Conservation (phyloP, 2,797 vertebrate genomes). For the Saxicola maurus region DNA sequence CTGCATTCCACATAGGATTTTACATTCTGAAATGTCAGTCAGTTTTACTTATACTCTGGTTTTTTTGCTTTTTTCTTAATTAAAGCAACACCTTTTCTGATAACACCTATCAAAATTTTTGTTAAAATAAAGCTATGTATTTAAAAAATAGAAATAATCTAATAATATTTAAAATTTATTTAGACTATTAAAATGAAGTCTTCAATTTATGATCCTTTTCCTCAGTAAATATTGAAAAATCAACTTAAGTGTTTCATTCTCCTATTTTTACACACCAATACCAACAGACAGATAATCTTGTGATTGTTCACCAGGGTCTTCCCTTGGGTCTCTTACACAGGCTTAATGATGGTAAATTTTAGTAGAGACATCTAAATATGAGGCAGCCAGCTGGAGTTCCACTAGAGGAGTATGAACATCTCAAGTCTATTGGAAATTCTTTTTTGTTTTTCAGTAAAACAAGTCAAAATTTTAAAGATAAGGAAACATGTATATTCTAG, state of each 20-base stretch:
- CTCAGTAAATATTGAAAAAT: background rate
- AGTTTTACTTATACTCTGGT: background rate
- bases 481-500: background rate
- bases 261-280: background rate
- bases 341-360: background rate
- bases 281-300: background rate
- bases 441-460: background rate
- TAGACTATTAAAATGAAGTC: background rate
- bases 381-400: background rate
- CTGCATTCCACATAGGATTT: background rate
- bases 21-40: background rate
- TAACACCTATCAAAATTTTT: background rate
- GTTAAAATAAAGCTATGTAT: background rate
- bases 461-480: background rate
- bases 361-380: background rate
- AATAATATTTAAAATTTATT: background rate
- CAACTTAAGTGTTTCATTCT: background rate
- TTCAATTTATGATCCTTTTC: background rate
- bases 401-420: background rate
- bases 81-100: background rate
- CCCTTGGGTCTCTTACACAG: background rate
- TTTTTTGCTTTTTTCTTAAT: background rate
- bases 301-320: background rate
- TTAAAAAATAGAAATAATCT: background rate
- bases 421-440: background rate